Percentiles rank a stretch among this genome's conserved stretches.
Conservation (phyloP, 2,113 vertebrate genomes). For the Neopipo cinnamomea region DNA sequence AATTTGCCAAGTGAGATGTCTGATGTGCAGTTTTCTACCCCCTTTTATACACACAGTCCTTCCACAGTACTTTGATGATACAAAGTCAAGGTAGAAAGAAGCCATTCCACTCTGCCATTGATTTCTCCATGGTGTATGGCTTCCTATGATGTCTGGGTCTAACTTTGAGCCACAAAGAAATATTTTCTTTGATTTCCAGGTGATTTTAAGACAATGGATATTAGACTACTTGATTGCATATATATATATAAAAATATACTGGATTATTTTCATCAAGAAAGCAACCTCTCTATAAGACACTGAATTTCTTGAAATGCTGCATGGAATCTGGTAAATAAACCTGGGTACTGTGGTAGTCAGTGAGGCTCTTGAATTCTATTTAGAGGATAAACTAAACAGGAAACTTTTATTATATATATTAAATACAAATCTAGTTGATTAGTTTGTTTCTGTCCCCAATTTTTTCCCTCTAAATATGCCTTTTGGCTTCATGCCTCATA, state of each 20-base stretch:
- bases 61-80: background rate
- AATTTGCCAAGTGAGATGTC: background rate
- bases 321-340: background rate
- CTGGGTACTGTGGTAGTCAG: background rate
- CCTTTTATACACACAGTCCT: background rate
- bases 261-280: background rate
- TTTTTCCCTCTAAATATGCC: background rate
- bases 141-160: background rate
- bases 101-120: background rate
- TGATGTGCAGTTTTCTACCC: background rate
- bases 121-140: background rate
- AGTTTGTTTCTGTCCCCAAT: background rate
- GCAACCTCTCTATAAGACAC: background rate
- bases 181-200: background rate
- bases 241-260: background rate
- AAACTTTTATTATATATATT: background rate
- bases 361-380: background rate
- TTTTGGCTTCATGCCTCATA: slow-evolving; percentile 5
- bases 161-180: background rate
- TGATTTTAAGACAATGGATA: background rate
- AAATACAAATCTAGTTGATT: background rate
- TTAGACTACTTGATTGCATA: background rate
- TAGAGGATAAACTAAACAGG: background rate
- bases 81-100: background rate
- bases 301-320: background rate